These are phyloP conservation scores for Micropoecilia bifurca DNA, from an alignment of 2,797 vertebrate species.

Conservation along the genomic window DNA sequence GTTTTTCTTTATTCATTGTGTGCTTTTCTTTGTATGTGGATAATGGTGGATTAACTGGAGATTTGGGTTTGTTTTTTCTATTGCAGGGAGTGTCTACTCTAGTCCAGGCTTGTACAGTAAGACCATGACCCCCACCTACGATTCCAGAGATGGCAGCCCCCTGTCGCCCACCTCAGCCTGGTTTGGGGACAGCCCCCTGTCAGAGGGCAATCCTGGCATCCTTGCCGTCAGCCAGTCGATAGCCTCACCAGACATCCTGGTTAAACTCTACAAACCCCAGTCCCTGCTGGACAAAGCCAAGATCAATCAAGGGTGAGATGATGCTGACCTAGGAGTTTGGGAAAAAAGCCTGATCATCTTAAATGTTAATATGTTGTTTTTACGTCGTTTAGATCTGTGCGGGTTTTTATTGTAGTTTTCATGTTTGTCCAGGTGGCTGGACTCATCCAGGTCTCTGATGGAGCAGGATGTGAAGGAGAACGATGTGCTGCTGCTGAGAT, in stretches of 20 bases:
- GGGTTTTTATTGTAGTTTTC: conserved; percentile 9
- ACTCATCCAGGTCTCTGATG: conserved; percentile 98
- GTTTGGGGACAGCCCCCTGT: conserved; percentile 98
- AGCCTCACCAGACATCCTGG: conserved; percentile 94
- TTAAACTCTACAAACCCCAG: conserved; percentile 98
- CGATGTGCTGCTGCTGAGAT: conserved; percentile 95
- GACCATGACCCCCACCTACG: conserved; percentile 99
- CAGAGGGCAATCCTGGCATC: conserved; percentile 97
- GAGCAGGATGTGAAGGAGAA: conserved; percentile 99
- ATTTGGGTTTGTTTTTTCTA: conserved; percentile 50
- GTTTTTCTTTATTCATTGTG: background rate
- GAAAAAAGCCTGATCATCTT: background rate
- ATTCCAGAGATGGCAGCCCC: conserved; percentile 96
- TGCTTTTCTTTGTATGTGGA: background rate
- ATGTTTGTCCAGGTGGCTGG: conserved; percentile 88
- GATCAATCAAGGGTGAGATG: conserved; percentile 97
- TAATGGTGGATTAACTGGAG: conserved; percentile 28
- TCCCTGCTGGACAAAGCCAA: conserved; percentile 98
- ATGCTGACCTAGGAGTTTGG: conserved; percentile 34
- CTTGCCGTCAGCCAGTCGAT: conserved; percentile 97
- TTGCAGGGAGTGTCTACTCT: conserved; percentile 95
- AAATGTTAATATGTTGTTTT: background rate
- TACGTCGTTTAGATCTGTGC: background rate
- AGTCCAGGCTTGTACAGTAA: conserved; percentile 99
- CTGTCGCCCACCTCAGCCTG: conserved; percentile 97